Conservation (phyloP, 2,797 vertebrate genomes). For the Halcyon badia region DNA sequence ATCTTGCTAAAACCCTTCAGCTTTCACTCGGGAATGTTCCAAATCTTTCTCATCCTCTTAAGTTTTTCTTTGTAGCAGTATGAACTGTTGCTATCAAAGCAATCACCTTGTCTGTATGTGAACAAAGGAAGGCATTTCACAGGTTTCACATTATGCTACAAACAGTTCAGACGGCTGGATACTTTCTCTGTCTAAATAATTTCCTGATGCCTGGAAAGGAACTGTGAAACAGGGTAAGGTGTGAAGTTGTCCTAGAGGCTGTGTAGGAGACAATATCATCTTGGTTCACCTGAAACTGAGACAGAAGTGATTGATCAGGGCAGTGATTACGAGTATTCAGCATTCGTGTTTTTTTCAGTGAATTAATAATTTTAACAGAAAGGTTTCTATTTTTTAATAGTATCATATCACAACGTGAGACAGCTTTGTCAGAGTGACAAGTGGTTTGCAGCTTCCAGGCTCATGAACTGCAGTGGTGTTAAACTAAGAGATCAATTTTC, state of each 20-base stretch:
- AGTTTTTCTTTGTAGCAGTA: slow-evolving; percentile 29
- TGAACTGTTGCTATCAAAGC: slow-evolving; percentile 67
- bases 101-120: slow-evolving; percentile 4
- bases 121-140: slow-evolving; percentile 1
- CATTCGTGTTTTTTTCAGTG: neutral
- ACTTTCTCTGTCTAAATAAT: neutral
- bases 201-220: neutral
- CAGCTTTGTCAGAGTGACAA: neutral
- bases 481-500: neutral
- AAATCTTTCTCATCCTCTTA: slow-evolving; percentile 62
- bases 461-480: neutral
- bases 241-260: neutral
- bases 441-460: neutral
- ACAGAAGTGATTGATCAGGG: neutral
- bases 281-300: neutral
- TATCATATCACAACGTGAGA: neutral
- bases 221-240: neutral
- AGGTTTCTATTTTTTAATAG: neutral
- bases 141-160: neutral
- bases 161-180: neutral
- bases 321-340: neutral
- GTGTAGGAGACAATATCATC: neutral
- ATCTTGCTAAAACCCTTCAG: slow-evolving; percentile 54
- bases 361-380: neutral
- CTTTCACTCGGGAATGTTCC: slow-evolving; percentile 56